These are phyloP conservation scores for Procambarus clarkii DNA, from an alignment of 1,140 invertebrate genomes.

Conservation along the genomic window DNA sequence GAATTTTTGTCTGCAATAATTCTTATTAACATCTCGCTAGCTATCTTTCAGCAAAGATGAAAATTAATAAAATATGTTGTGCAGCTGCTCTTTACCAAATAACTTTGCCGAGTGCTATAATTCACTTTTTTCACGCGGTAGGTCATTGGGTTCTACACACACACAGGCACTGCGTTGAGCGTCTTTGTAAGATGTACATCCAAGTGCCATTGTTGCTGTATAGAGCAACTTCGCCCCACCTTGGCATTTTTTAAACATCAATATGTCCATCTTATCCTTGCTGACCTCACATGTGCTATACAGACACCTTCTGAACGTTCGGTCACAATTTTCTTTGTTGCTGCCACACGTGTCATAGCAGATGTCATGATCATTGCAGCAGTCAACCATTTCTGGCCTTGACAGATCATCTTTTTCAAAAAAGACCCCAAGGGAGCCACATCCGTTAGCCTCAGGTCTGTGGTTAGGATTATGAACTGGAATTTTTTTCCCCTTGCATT, in stretches of 20 bases:
- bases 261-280: conserved; percentile 69
- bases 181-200: conserved; percentile 88
- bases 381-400: conserved; percentile 86
- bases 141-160: conserved; percentile 77
- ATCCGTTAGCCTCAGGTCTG: conserved; percentile 85
- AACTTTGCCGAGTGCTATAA: neutral
- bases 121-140: neutral
- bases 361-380: conserved; percentile 90
- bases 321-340: conserved; percentile 90
- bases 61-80: too few relatives aligned
- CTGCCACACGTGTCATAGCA: conserved; percentile 93
- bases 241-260: conserved; percentile 82
- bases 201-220: conserved; percentile 87
- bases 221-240: conserved; percentile 88
- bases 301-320: conserved; percentile 89
- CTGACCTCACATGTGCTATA: conserved; percentile 86
- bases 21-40: too few relatives aligned
- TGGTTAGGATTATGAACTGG: conserved; percentile 82
- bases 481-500: conserved; percentile 82
- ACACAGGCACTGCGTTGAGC: conserved; percentile 87
- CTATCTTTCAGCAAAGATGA: too few relatives aligned
- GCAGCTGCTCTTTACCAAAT: too few relatives aligned
- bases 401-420: conserved; percentile 86
- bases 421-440: conserved; percentile 84
- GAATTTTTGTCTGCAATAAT: too few relatives aligned